Evolutionary conservation across 2,113 vertebrate species (phyloP).

Genomic region (Rhombomys opimus): DNA sequence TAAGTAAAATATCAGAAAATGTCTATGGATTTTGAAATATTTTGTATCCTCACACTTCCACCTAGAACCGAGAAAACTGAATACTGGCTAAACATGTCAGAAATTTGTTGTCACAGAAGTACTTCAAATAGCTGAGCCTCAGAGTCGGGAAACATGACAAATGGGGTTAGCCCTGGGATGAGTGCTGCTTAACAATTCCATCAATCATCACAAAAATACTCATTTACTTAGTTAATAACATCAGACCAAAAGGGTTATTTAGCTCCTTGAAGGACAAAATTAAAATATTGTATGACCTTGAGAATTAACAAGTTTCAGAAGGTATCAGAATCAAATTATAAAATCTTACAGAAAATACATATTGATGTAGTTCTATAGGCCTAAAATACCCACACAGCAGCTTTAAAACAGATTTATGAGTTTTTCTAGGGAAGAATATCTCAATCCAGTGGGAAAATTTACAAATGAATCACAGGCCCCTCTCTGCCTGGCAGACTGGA

Average conservation of each 20-base stretch:
- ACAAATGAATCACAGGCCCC: slow-evolving; percentile 6
- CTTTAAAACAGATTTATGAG: slow-evolving; percentile 58
- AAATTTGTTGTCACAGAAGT: slow-evolving; percentile 68
- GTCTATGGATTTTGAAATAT: slow-evolving; percentile 17
- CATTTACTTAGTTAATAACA: slow-evolving; percentile 82
- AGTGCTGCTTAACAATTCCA: slow-evolving; percentile 80
- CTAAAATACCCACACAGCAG: slow-evolving; percentile 28
- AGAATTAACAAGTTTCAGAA: slow-evolving; percentile 78
- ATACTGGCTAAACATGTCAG: slow-evolving; percentile 48
- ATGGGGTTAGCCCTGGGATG: slow-evolving; percentile 75
- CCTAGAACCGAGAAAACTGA: background rate
- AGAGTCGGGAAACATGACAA: slow-evolving; percentile 74
- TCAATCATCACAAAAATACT: slow-evolving; percentile 81
- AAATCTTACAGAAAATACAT: slow-evolving; percentile 67
- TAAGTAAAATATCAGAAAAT: background rate
- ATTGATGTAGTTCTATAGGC: slow-evolving; percentile 32
- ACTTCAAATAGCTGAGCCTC: slow-evolving; percentile 69
- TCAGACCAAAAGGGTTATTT: slow-evolving; percentile 70
- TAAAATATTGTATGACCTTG: slow-evolving; percentile 78
- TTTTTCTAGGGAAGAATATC: slow-evolving; percentile 8
- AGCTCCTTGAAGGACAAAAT: slow-evolving; percentile 77
- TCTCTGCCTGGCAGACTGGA: background rate
- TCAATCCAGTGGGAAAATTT: background rate
- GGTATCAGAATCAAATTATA: slow-evolving; percentile 73
- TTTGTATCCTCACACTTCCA: background rate